Evolutionary conservation across 2,797 vertebrate species (phyloP), one percentile per base, ranked within the genome.

Genomic region (Zonotrichia albicollis): DNA sequence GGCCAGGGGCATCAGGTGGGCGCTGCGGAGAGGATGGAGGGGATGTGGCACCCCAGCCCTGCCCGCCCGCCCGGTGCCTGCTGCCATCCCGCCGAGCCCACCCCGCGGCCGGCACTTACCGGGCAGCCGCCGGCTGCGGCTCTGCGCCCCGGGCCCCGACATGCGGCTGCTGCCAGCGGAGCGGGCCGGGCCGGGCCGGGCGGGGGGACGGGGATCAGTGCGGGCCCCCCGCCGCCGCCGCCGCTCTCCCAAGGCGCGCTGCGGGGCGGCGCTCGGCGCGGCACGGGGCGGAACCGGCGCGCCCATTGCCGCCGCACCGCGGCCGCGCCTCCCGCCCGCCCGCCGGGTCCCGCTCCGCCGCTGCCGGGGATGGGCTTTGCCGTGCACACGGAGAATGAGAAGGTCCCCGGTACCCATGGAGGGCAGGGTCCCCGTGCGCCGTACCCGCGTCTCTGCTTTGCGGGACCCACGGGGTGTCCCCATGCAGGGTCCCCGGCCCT

Each of bases 61-160:
- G 38, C 71, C 65, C 64, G n/a, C 43, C 79, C 53, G 9, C 20
- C 30, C 51, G 51, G 51, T 14, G 66, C 36, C n/a, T n/a, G n/a
- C n/a, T n/a, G n/a, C 62, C 67, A 29, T 60, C 48, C 84, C 46
- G 11, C 70, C 34, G 2, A 54, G 25, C 73, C 14, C 48, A 11
- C 16, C 75, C 16, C 75, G 27, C 54, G 25, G 17, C 16, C 17
- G 42, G 67, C 50, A 95, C 96, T 96, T 85, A 96, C 96, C 87
- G 88, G 94, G 92, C 89, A 75, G 93, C 92, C 93, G 84, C 90
- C 93, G 86, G 80, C 68, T 58, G 80, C 68, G 75, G 62, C 57
- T 87, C 68, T 87, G 76, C 29, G 84, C 60, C 16, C 84, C 84
- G 38, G 84, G 75, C n/a, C 76, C 71, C 16, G 83, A 75, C 58